Evolutionary conservation across 2,888 invertebrate species (phyloP).

Genomic region (Sipha maydis): DNA sequence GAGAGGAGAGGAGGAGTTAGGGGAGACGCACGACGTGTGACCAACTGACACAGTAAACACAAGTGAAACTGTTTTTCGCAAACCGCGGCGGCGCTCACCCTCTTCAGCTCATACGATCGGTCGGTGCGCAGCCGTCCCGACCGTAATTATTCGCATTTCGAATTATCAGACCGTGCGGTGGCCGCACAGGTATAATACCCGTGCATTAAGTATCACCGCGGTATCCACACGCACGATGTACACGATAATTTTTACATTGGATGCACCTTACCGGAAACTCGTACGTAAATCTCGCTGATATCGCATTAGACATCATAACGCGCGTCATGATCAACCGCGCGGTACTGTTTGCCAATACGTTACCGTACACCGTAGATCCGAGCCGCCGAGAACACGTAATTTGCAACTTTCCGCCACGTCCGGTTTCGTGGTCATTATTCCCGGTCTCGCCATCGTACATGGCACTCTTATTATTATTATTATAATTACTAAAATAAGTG

Average conservation of each 20-base stretch:
- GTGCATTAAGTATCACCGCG: neutral
- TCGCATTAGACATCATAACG: neutral
- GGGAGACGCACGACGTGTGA: neutral
- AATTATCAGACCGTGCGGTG: constrained; percentile 36
- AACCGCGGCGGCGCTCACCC: neutral
- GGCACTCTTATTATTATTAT: too few relatives aligned
- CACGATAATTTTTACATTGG: neutral
- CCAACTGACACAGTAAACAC: constrained; percentile 24
- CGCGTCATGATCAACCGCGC: neutral
- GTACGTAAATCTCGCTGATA: neutral
- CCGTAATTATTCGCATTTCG: neutral
- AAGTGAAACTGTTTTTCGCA: constrained; percentile 34
- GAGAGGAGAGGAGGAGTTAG: neutral
- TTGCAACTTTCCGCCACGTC: neutral
- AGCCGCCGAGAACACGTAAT: neutral
- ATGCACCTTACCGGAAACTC: neutral
- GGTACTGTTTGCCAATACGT: too few relatives aligned
- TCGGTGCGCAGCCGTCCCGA: too few relatives aligned
- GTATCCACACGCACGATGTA: neutral
- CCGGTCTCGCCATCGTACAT: too few relatives aligned
- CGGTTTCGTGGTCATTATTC: neutral
- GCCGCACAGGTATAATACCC: neutral
- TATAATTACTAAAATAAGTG: too few relatives aligned
- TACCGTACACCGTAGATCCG: too few relatives aligned
- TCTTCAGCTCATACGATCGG: neutral